Evolutionary conservation across 2,797 vertebrate genomes (phyloP), one percentile per base, ranked within the genome.

Genomic region (Emydoidea blandingii): DNA sequence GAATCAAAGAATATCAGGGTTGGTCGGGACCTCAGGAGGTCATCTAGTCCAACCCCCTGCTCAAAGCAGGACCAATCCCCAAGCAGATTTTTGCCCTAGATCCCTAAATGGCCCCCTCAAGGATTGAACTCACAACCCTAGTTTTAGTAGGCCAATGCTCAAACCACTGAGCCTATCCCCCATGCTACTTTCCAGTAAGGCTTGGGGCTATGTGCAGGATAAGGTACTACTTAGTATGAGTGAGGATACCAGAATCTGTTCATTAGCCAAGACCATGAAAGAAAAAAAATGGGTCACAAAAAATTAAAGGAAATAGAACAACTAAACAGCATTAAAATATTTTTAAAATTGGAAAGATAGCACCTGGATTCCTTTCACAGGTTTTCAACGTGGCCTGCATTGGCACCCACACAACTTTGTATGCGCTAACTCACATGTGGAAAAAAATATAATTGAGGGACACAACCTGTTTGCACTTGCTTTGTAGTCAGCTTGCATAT

Each of bases 351-450:
- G 18, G 80, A 76, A 87, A 88, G 25, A 31, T 74, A 12, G 16
- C 1, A 0, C 2, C 4, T 23, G 83, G 6, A 9, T 44, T 31
- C 9, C 34, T 90, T 92, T 82, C 80, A 8, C 86, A 89, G 37
- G 41, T 54, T 1, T 2, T 3, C 57, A 80, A 76, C 9, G 41
- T 88, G 47, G 62, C 29, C 56, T 1, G 3, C 29, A 72, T 0
- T 47, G 52, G 31, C 0, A 0, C 19, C 91, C 81, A n/a, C 15
- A 53, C 23, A 79, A 29, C 12, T 57, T 27, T 57, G 4, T 21
- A 25, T 41, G 21, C 2, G 11, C 5, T 8, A 65, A 31, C 29
- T 65, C 31, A 15, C 31, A n/a, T 16, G 37, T 56, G 34, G 80
- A 74, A 10, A 29, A 37, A 81, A 81, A 54, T 34, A 41, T 57